Conservation (phyloP, 2,113 vertebrate species). For the Pavo muticus region DNA sequence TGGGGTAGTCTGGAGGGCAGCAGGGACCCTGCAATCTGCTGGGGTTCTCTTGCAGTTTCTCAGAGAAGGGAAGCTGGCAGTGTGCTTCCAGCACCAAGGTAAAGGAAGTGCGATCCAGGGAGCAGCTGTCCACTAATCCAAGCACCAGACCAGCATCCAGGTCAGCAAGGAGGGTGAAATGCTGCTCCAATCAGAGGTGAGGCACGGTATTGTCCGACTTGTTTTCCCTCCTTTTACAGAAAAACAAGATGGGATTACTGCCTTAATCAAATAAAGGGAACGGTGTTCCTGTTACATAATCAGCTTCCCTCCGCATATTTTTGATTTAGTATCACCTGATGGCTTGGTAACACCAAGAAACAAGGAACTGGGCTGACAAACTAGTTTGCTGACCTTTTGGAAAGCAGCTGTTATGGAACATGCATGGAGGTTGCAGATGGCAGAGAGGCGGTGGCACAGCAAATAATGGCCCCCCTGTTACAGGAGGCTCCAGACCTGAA, state of each 20-base stretch:
- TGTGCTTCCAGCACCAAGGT: background rate
- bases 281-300: background rate
- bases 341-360: background rate
- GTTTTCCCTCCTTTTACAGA: background rate
- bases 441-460: background rate
- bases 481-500: background rate
- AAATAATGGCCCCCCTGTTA: conserved; percentile 8
- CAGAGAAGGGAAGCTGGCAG: background rate
- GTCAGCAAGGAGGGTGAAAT: background rate
- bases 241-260: background rate
- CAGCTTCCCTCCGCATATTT: conserved; percentile 1
- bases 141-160: background rate
- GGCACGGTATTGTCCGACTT: background rate
- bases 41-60: background rate
- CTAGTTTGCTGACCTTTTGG: background rate
- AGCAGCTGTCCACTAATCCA: background rate
- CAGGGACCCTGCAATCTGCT: background rate
- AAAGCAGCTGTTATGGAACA: conserved; percentile 18
- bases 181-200: background rate
- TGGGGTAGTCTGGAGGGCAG: background rate
- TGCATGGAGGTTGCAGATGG: background rate
- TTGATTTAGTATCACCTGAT: conserved; percentile 1
- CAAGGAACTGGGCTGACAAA: background rate
- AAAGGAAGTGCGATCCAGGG: background rate
- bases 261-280: background rate